Conservation (phyloP, 2,113 vertebrate species). For the Pituophis catenifer region DNA sequence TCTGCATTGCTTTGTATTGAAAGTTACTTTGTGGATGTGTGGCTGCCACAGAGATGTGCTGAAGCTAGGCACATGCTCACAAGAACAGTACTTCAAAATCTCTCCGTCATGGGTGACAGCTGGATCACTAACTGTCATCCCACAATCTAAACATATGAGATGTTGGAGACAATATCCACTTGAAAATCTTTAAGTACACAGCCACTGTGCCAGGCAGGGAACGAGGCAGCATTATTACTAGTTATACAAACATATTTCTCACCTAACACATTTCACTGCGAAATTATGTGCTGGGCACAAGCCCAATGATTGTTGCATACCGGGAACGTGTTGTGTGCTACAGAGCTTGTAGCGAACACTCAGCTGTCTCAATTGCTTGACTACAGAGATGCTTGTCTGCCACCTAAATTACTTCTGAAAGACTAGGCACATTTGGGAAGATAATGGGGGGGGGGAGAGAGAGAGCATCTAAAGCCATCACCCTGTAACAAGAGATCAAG, state of each 20-base stretch:
- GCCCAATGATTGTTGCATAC: conserved; percentile 10
- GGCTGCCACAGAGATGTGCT: neutral
- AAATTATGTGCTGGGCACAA: conserved; percentile 25
- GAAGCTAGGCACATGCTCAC: neutral
- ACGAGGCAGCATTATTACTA: neutral
- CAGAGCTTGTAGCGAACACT: conserved; percentile 5
- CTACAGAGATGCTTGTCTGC: conserved; percentile 16
- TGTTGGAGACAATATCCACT: neutral
- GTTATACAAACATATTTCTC: neutral
- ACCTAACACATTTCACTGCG: neutral
- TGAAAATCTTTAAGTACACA: conserved; percentile 11
- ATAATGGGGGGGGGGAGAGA: conserved; percentile 7
- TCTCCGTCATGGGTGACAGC: neutral
- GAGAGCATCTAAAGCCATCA: conserved; percentile 5
- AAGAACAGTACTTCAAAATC: conserved; percentile 9
- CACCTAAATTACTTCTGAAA: conserved; percentile 32
- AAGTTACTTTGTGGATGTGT: neutral
- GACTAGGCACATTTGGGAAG: conserved; percentile 25
- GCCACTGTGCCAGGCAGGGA: fast-evolving
- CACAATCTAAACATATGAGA: neutral
- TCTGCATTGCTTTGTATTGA: neutral
- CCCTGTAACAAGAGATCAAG: conserved; percentile 23
- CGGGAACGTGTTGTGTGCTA: conserved; percentile 3
- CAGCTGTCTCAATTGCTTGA: neutral
- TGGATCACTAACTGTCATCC: neutral